phyloP scores from a whole-genome alignment of 2,888 invertebrate species.

The Ophioninae sp. region DNA sequence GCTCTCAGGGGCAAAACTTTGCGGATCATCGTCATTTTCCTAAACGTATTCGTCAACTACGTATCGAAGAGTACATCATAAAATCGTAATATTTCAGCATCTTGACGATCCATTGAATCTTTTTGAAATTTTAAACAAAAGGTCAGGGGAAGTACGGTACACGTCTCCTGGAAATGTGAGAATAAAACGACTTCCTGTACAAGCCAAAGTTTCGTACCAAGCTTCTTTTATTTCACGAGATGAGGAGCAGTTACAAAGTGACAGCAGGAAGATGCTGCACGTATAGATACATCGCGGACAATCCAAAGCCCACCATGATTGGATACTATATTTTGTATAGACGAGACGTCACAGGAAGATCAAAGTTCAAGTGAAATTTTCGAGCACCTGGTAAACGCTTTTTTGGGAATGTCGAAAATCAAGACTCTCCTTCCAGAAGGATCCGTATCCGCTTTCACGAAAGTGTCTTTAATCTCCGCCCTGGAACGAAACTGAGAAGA shows the following conservation, averaged over 20 bases:
- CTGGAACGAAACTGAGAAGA: conserved; percentile 36
- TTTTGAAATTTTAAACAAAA: too few relatives aligned
- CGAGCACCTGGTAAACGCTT: conserved; percentile 10
- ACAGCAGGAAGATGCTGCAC: conserved; percentile 22
- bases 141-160: too few relatives aligned
- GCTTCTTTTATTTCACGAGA: conserved; percentile 18
- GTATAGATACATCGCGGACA: conserved; percentile 32
- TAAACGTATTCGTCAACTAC: not conserved
- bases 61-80: too few relatives aligned
- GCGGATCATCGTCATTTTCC: conserved; percentile 5
- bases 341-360: conserved; percentile 48
- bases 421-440: conserved; percentile 18
- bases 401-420: conserved; percentile 23
- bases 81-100: too few relatives aligned
- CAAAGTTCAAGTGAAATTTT: conserved; percentile 51
- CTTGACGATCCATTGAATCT: too few relatives aligned
- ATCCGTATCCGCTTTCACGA: not conserved
- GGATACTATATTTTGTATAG: conserved; percentile 14
- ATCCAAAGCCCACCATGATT: conserved; percentile 23
- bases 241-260: conserved; percentile 45
- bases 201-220: not conserved
- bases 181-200: conserved; percentile 34
- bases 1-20: conserved; percentile 29
- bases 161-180: not conserved
- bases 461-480: not conserved